A percentile compares a stretch with the other conserved stretches of the same genome.
Conservation (phyloP, 2,797 vertebrate species). For the Typhlichthys eigenmanni region DNA sequence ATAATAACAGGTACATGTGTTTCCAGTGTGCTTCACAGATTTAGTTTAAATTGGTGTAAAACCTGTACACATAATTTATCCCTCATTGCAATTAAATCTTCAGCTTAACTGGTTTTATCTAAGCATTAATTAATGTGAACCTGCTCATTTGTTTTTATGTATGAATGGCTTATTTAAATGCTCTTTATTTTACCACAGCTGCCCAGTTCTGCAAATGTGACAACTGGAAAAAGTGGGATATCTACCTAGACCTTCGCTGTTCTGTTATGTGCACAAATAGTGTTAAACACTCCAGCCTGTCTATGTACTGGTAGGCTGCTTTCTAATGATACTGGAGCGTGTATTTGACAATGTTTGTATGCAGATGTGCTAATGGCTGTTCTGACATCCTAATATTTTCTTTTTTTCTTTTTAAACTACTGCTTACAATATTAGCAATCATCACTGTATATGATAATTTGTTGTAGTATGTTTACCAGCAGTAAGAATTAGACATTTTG, state of each 20-base stretch:
- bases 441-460: conserved; percentile 17
- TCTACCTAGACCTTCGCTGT: conserved; percentile 11
- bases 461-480: conserved; percentile 18
- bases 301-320: conserved; percentile 30
- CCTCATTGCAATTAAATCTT: too few relatives aligned
- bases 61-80: too few relatives aligned
- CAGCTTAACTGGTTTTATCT: too few relatives aligned
- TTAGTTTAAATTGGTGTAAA: not conserved
- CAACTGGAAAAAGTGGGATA: conserved; percentile 9
- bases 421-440: conserved; percentile 22
- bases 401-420: conserved; percentile 14
- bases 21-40: not conserved
- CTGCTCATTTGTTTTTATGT: too few relatives aligned
- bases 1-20: not conserved
- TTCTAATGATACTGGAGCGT: conserved; percentile 20
- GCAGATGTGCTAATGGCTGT: conserved; percentile 16
- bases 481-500: conserved; percentile 4
- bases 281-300: conserved; percentile 17
- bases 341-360: conserved; percentile 30
- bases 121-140: too few relatives aligned
- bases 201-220: not conserved
- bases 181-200: conserved; percentile 2
- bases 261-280: conserved; percentile 21
- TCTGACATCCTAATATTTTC: conserved; percentile 11
- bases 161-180: too few relatives aligned